phyloP scores from a whole-genome alignment of 2,797 vertebrate genomes.

The Muscicapa striata region DNA sequence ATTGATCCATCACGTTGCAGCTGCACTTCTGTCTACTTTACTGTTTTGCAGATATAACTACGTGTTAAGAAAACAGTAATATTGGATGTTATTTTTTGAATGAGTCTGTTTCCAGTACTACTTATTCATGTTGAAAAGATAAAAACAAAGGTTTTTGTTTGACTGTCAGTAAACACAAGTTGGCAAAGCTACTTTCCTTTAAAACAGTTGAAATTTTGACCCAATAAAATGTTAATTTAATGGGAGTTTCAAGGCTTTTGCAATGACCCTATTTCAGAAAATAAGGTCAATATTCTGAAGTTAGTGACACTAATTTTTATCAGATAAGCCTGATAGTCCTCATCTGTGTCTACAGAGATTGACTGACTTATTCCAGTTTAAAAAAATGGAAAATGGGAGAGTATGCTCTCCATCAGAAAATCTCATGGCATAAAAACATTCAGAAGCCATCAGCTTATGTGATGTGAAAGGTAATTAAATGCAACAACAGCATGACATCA shows the following conservation, averaged over 20 bases:
- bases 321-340: background rate
- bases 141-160: background rate
- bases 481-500: slow-evolving; percentile 72
- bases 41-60: background rate
- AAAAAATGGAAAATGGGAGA: background rate
- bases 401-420: slow-evolving; percentile 14
- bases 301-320: background rate
- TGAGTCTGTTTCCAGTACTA: background rate
- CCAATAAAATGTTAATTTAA: background rate
- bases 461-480: slow-evolving; percentile 75
- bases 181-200: background rate
- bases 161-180: background rate
- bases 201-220: background rate
- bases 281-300: background rate
- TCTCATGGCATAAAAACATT: slow-evolving; percentile 30
- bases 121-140: background rate
- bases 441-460: slow-evolving; percentile 60
- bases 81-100: background rate
- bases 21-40: background rate
- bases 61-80: background rate
- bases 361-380: background rate
- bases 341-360: background rate
- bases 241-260: background rate
- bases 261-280: background rate
- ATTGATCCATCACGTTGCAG: background rate